These are phyloP conservation scores for Pelosia muscerda DNA, from an alignment of 2,888 invertebrate genomes.

Conservation along the genomic window DNA sequence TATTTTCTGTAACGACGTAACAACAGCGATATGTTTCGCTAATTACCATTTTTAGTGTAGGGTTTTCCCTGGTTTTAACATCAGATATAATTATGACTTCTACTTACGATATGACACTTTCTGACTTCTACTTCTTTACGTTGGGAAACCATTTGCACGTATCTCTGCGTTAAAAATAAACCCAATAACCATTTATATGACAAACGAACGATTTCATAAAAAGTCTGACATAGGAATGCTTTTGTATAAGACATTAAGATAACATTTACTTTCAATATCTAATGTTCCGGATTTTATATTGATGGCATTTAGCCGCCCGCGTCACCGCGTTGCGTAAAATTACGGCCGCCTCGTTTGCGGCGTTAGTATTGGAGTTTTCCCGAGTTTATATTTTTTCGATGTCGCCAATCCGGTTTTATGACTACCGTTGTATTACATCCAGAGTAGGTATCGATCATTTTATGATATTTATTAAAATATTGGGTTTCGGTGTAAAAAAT, in stretches of 20 bases:
- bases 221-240: neutral
- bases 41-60: too few relatives aligned
- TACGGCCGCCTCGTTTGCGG: conserved; percentile 36
- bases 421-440: conserved; percentile 10
- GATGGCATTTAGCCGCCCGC: conserved; percentile 18
- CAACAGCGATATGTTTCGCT: too few relatives aligned
- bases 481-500: too few relatives aligned
- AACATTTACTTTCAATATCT: conserved; percentile 19
- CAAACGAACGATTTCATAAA: neutral
- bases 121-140: too few relatives aligned
- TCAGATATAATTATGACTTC: too few relatives aligned
- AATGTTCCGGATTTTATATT: conserved; percentile 22
- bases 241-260: conserved; percentile 13
- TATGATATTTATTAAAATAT: neutral
- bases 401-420: conserved; percentile 30
- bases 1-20: too few relatives aligned
- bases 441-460: neutral
- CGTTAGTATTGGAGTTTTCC: conserved; percentile 23
- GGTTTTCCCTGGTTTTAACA: too few relatives aligned
- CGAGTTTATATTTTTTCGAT: conserved; percentile 33
- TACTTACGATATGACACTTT: too few relatives aligned
- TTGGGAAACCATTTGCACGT: too few relatives aligned
- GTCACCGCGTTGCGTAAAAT: conserved; percentile 31
- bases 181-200: neutral
- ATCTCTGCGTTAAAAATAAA: too few relatives aligned